Percentiles rank a stretch among this genome's conserved stretches.
phyloP scores from a whole-genome alignment of 2,797 vertebrate species.

The Catamblyrhynchus diadema region DNA sequence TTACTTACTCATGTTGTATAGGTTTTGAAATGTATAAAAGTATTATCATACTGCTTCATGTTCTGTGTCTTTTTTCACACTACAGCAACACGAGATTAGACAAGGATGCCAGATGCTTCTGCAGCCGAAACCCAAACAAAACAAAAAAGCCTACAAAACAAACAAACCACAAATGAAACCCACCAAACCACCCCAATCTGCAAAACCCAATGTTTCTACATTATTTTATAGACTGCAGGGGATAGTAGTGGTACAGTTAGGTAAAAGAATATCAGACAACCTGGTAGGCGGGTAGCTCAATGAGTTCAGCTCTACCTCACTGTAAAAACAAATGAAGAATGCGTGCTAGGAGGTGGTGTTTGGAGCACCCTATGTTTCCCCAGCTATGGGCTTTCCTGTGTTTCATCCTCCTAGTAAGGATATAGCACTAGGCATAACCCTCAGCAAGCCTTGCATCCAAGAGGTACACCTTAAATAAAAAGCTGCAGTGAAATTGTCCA shows the following conservation, averaged over 20 bases:
- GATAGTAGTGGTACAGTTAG: background rate
- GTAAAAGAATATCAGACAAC: background rate
- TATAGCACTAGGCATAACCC: background rate
- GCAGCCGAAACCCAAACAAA: background rate
- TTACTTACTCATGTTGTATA: background rate
- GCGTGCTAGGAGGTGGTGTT: background rate
- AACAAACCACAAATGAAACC: background rate
- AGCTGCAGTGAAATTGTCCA: background rate
- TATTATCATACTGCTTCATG: background rate
- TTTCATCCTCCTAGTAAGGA: background rate
- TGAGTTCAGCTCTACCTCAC: background rate
- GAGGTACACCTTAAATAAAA: fast-evolving
- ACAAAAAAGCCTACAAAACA: background rate
- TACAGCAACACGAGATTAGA: background rate
- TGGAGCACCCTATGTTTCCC: background rate
- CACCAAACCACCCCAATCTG: background rate
- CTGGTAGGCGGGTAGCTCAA: background rate
- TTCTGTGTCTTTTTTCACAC: background rate
- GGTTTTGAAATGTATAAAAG: background rate
- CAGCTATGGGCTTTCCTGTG: background rate
- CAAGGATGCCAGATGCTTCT: background rate
- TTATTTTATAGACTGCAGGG: background rate
- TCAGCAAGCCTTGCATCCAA: background rate
- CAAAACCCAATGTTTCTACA: background rate
- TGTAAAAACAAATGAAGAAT: background rate